Percentiles rank a stretch among this genome's conserved stretches.
Conservation (phyloP, 2,888 invertebrate genomes). For the Eremobia ochroleuca region DNA sequence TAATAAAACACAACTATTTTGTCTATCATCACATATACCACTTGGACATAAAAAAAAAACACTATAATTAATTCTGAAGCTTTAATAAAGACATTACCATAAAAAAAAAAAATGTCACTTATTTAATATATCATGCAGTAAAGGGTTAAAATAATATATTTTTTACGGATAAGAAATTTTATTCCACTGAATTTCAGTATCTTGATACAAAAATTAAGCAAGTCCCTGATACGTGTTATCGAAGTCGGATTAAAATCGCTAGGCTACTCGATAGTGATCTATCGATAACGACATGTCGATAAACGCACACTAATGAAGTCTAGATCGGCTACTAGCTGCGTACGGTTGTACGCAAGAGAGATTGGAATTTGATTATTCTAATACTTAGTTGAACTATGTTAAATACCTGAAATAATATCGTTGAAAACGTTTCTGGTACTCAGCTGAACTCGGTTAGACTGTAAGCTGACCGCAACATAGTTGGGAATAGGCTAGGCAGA, state of each 20-base stretch:
- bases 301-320: constrained; percentile 62
- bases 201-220: constrained; percentile 75
- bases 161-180: constrained; percentile 46
- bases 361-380: constrained; percentile 11
- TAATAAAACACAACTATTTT: too few relatives aligned
- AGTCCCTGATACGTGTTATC: constrained; percentile 75
- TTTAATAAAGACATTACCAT: too few relatives aligned
- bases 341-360: constrained; percentile 51
- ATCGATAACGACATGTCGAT: constrained; percentile 75
- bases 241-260: constrained; percentile 83
- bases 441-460: neutral
- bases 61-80: too few relatives aligned
- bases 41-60: too few relatives aligned
- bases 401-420: neutral
- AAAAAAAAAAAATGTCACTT: too few relatives aligned
- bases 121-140: too few relatives aligned
- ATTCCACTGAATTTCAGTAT: constrained; percentile 67
- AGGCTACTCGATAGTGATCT: constrained; percentile 80
- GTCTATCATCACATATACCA: too few relatives aligned
- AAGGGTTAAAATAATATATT: constrained; percentile 11
- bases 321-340: constrained; percentile 58
- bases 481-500: neutral
- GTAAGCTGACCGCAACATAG: neutral
- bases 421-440: neutral
- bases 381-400: neutral